Conservation (phyloP, 2,888 invertebrate genomes). For the Xestoiulus laeticollis region DNA sequence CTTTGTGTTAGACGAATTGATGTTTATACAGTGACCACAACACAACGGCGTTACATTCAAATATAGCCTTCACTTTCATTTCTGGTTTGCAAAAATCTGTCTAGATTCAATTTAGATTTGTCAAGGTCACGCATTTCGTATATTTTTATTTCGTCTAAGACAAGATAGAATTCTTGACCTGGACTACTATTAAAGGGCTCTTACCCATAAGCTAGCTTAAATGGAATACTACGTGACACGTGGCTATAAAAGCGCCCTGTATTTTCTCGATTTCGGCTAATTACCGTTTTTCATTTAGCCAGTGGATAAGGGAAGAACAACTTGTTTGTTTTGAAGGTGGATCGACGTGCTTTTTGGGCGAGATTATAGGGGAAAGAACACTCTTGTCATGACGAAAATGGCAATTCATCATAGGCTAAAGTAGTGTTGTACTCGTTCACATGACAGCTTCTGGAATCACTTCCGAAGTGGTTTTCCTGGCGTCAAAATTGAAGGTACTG, state of each 20-base stretch:
- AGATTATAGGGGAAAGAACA: background rate
- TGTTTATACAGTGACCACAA: too few relatives aligned
- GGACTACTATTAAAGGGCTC: too few relatives aligned
- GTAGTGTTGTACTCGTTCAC: conserved; percentile 16
- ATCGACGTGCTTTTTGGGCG: conserved; percentile 22
- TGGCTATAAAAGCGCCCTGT: background rate
- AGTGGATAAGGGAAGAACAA: background rate
- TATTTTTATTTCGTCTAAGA: too few relatives aligned
- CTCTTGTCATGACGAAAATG: background rate
- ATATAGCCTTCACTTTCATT: too few relatives aligned
- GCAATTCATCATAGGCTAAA: conserved; percentile 3
- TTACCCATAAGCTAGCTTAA: too few relatives aligned
- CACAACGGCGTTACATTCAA: too few relatives aligned
- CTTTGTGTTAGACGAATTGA: too few relatives aligned
- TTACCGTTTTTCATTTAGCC: conserved; percentile 3
- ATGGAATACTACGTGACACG: too few relatives aligned
- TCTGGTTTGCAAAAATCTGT: too few relatives aligned
- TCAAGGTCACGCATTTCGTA: too few relatives aligned
- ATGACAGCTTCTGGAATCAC: conserved; percentile 36
- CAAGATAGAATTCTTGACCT: too few relatives aligned
- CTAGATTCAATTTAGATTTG: too few relatives aligned
- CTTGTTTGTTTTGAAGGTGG: conserved; percentile 33
- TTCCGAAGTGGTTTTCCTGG: conserved; percentile 32
- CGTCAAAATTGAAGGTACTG: background rate
- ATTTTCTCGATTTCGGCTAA: background rate